phyloP scores from a whole-genome alignment of 1,140 invertebrate species.

The Mesaphorura yosii region DNA sequence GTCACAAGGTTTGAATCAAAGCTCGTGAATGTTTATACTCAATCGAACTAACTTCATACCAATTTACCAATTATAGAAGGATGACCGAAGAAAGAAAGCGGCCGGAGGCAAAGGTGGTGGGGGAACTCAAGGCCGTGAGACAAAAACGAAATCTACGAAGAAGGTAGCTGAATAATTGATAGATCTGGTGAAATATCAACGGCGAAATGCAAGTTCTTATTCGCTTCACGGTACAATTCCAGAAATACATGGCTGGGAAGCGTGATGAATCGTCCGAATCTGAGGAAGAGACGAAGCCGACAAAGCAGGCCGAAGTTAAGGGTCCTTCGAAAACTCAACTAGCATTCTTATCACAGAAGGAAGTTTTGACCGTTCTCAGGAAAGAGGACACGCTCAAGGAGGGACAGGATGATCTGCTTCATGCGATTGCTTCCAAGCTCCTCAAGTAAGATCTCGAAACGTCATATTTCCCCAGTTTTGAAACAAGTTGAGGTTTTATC shows the following conservation, averaged over 20 bases:
- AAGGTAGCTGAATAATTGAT: constrained; percentile 29
- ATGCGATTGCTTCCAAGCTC: constrained; percentile 37
- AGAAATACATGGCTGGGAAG: constrained; percentile 46
- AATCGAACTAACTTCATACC: background rate
- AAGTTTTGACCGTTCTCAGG: constrained; percentile 46
- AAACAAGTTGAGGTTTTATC: constrained; percentile 12
- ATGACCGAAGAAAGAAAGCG: constrained; percentile 79
- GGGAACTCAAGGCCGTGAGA: constrained; percentile 74
- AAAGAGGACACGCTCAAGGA: constrained; percentile 44
- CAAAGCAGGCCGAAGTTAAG: constrained; percentile 42
- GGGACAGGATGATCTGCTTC: constrained; percentile 39
- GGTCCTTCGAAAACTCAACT: constrained; percentile 36
- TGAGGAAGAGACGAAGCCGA: constrained; percentile 38
- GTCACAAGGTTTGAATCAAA: constrained; percentile 15
- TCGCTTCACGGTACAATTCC: background rate
- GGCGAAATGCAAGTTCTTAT: background rate
- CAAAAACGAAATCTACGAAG: constrained; percentile 88
- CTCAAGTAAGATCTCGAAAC: constrained; percentile 32
- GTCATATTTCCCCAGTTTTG: constrained; percentile 43
- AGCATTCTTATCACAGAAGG: constrained; percentile 53
- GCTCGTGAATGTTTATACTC: background rate
- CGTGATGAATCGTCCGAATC: constrained; percentile 41
- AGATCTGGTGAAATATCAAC: background rate
- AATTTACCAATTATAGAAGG: constrained; percentile 42
- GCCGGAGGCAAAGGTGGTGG: constrained; percentile 72